Percentiles rank a stretch among this genome's conserved stretches.
Conservation (phyloP, 2,888 invertebrate species). For the Beris chalybata region DNA sequence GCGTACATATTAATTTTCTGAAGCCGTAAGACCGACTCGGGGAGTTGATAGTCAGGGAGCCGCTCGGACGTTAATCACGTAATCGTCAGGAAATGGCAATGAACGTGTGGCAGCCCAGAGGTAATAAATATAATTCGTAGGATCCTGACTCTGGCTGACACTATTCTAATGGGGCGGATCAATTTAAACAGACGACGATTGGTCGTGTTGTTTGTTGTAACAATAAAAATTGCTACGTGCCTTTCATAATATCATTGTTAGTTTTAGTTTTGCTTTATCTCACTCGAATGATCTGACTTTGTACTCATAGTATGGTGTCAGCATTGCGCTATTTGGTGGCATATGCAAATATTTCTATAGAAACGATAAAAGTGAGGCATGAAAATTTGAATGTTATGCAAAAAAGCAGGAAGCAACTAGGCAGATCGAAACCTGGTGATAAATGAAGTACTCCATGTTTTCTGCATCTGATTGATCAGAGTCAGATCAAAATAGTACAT, state of each 20-base stretch:
- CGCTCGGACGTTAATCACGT: constrained; percentile 20
- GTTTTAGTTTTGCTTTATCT: too few species aligned
- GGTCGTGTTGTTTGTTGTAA: constrained; percentile 1
- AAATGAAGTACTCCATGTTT: too few species aligned
- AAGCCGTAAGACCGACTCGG: not conserved
- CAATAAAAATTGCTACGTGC: constrained; percentile 13
- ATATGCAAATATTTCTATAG: too few species aligned
- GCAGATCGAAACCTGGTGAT: too few species aligned
- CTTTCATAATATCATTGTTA: not conserved
- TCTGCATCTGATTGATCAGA: too few species aligned
- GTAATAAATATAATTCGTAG: constrained; percentile 14
- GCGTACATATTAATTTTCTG: constrained; percentile 3
- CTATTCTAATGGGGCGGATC: constrained; percentile 31
- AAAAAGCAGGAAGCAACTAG: too few species aligned
- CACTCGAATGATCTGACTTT: too few species aligned
- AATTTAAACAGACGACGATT: constrained; percentile 12
- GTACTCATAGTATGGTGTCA: too few species aligned
- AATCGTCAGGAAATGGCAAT: constrained; percentile 24
- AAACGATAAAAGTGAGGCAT: too few species aligned
- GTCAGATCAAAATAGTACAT: too few species aligned
- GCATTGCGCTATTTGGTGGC: too few species aligned
- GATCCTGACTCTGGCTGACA: constrained; percentile 20
- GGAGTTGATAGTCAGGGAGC: not conserved
- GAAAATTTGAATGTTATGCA: too few species aligned
- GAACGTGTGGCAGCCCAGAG: constrained; percentile 23